Evolutionary conservation across 2,888 invertebrate species (phyloP).

Genomic region (Catocala nupta): DNA sequence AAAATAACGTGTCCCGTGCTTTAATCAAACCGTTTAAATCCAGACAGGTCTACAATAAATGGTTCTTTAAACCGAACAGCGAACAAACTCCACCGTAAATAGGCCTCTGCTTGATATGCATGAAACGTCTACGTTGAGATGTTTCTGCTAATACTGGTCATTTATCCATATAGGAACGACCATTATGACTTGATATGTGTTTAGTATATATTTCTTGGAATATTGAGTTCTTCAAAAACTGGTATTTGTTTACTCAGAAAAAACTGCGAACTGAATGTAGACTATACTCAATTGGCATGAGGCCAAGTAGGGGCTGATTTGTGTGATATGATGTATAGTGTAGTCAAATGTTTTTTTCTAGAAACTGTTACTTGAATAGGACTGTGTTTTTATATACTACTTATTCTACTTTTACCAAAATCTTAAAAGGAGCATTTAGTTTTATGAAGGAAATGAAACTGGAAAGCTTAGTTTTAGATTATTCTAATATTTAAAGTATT

Average conservation of each 20-base stretch:
- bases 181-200: neutral
- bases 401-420: slow-evolving; percentile 13
- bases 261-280: slow-evolving; percentile 27
- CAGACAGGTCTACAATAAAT: neutral
- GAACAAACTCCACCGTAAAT: neutral
- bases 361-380: slow-evolving; percentile 25
- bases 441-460: neutral
- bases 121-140: neutral
- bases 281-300: slow-evolving; percentile 31
- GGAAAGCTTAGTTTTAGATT: no score
- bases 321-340: slow-evolving; percentile 25
- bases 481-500: no score
- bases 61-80: neutral
- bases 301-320: slow-evolving; percentile 42
- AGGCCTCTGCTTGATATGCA: neutral
- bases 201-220: neutral
- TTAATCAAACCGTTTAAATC: neutral
- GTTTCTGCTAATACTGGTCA: neutral
- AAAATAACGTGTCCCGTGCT: neutral
- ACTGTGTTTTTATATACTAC: slow-evolving; percentile 9
- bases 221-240: neutral
- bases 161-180: neutral
- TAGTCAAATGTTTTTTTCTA: slow-evolving; percentile 49
- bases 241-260: no score
- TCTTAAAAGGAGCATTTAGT: no score